A percentile compares a stretch with the other conserved stretches of the same genome.
Evolutionary conservation across 2,888 invertebrate genomes (phyloP).

Genomic region (Xylota sylvarum): DNA sequence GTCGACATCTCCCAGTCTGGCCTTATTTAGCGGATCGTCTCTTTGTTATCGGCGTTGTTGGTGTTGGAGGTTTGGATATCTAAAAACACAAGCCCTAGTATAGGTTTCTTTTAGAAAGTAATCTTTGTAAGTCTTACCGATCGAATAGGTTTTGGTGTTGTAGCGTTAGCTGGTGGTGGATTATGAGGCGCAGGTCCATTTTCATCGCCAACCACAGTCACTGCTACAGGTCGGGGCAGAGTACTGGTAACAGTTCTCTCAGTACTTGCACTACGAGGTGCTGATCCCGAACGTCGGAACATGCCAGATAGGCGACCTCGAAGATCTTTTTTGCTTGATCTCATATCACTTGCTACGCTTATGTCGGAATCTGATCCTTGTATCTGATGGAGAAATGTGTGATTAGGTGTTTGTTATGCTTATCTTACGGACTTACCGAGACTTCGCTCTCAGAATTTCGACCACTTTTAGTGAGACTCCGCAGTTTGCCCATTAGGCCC

Average conservation of each 20-base stretch:
- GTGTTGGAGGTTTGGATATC: conserved; percentile 83
- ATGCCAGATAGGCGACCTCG: conserved; percentile 93
- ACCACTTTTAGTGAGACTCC: conserved; percentile 93
- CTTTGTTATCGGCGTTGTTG: conserved; percentile 83
- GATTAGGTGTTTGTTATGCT: neutral
- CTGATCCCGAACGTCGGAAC: conserved; percentile 89
- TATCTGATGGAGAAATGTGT: conserved; percentile 80
- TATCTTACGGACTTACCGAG: conserved; percentile 81
- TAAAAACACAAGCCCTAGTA: conserved; percentile 61
- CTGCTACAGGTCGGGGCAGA: conserved; percentile 86
- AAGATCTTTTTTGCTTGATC: conserved; percentile 90
- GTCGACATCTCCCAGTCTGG: neutral
- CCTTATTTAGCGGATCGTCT: conserved; percentile 78
- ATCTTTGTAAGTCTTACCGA: conserved; percentile 80
- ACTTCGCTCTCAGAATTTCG: conserved; percentile 85
- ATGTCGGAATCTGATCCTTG: conserved; percentile 91
- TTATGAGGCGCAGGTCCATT: conserved; percentile 83
- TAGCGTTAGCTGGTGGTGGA: conserved; percentile 82
- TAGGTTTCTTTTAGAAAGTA: neutral
- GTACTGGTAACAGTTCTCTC: conserved; percentile 82
- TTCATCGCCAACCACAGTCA: conserved; percentile 83
- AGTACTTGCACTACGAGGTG: conserved; percentile 88
- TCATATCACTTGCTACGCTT: conserved; percentile 87
- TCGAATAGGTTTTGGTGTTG: conserved; percentile 83
- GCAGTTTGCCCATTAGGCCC: conserved; percentile 93